Evolutionary conservation across 2,888 invertebrate genomes (phyloP), one percentile per base, ranked within the genome.

Genomic region (Amblyteles armatorius): DNA sequence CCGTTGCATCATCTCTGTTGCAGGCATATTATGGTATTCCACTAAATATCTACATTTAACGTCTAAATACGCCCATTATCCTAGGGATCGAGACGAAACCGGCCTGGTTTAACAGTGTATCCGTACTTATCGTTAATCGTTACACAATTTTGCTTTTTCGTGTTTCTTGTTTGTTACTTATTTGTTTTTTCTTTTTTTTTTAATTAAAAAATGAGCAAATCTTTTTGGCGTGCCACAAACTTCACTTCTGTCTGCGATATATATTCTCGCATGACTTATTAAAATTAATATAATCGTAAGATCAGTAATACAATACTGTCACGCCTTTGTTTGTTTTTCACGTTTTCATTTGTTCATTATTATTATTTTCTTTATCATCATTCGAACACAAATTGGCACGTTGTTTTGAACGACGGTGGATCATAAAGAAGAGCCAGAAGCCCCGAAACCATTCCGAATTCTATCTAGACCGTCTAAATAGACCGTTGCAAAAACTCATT

Each of bases 351-450:
- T 68, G 71, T 48, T 65, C 2, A 36, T 50, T 22, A 2, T 57
- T 60, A 26, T 44, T 71, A 29, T 29, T 29, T 29, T 76, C 29
- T 33, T 7, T 57, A 82, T 82, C 26, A 22, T 80, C 72, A 72
- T 79, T 82, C 72, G 79, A 85, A 82, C 85, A 85, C 85, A 82
- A 71, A 82, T 85, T 82, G 85, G 85, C 85, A 85, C 85, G 68
- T 79, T 82, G 57, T 82, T 22, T 81, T 81, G 81, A 84, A 78
- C 84, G 26, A 26, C 57, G 60, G 65, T 74, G 65, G 52, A 84
- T 74, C 22, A 65, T 63, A 44, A 57, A n/a, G 55, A 72, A 67
- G 52, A 57, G 40, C 33, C 68, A 22, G 48, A 33, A 67, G 11
- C 36, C 40, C 19, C 52, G 22, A 29, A 13, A 67, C 36, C 13